Percentiles rank a stretch among this genome's conserved stretches.
Conservation (phyloP, 1,140 invertebrate species). For the Calosoma granatense region DNA sequence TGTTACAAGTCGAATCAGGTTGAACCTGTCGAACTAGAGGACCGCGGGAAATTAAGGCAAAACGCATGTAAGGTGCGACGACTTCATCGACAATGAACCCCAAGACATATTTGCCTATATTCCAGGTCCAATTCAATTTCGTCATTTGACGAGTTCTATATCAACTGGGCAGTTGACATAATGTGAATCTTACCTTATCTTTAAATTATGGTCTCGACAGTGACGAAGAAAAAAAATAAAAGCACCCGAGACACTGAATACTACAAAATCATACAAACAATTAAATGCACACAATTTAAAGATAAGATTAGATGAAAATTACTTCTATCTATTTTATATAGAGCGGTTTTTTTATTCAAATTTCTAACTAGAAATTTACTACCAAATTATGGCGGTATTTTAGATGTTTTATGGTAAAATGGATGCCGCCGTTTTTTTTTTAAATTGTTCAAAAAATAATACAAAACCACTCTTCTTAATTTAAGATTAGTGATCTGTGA, state of each 20-base stretch:
- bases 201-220: background rate
- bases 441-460: too few relatives aligned
- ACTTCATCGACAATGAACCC: background rate
- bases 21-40: too few relatives aligned
- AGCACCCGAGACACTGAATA: background rate
- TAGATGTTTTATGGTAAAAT: background rate
- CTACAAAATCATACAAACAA: background rate
- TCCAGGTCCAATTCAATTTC: background rate
- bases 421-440: too few relatives aligned
- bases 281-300: background rate
- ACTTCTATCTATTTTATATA: background rate
- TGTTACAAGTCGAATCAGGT: too few relatives aligned
- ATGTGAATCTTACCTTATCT: background rate
- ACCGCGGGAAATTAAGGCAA: background rate
- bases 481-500: conserved; percentile 3
- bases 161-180: too few relatives aligned
- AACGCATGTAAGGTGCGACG: background rate
- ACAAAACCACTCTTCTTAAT: conserved; percentile 1
- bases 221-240: background rate
- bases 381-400: background rate
- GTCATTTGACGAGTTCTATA: too few relatives aligned
- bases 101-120: background rate
- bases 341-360: background rate
- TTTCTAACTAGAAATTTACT: background rate
- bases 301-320: background rate